Base-by-base conservation (phyloP, 2,797 vertebrate genomes). In the Sphenodon punctatus region DNA sequence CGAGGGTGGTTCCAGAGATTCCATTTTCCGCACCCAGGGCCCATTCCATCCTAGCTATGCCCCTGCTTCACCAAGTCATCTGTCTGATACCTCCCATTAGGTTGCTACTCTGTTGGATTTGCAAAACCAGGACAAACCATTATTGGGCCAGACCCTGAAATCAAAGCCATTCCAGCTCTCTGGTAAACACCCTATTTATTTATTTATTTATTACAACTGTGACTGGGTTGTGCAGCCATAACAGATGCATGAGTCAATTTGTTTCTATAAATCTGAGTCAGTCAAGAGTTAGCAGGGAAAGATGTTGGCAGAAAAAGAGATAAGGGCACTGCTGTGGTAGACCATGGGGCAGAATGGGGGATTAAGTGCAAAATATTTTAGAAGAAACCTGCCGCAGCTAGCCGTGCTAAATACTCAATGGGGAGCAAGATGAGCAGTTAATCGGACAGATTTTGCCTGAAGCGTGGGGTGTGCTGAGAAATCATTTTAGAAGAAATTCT, bases 401-500 rank as follows among this genome's bases (percentile, higher is more conserved):
- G 25, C 23, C 45, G 53, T 68, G 20, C 30, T 38, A 22, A 60
- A 51, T 43, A 1, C 22, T 60, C 20, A 13, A 49, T 66, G 38
- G 59, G 41, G 38, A 60, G 75, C 2, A 83, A n/a, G 23, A 49
- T 42, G 36, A 34, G 48, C 32, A 34, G 17, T n/a, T 63, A 13
- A n/a, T 10, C 38, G 61, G 15, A 27, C 34, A 30, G 61, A 13
- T 36, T 32, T 13, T n/a, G 17, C 15, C 43, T 71, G 30, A 53
- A 64, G 19, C 51, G 43, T 10, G 11, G 56, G 0, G 1, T 53
- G 22, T 9, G 7, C 32, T 25, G 7, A 25, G 14, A n/a, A 42
- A 64, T 56, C 84, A 58, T 83, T 92, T 45, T 41, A 76, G 56
- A 55, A 27, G 22, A 59, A 89, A 78, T n/a, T n/a, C n/a, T n/a